These are phyloP conservation scores for Mergus octosetaceus DNA, from an alignment of 2,797 vertebrate species.

Conservation along the genomic window DNA sequence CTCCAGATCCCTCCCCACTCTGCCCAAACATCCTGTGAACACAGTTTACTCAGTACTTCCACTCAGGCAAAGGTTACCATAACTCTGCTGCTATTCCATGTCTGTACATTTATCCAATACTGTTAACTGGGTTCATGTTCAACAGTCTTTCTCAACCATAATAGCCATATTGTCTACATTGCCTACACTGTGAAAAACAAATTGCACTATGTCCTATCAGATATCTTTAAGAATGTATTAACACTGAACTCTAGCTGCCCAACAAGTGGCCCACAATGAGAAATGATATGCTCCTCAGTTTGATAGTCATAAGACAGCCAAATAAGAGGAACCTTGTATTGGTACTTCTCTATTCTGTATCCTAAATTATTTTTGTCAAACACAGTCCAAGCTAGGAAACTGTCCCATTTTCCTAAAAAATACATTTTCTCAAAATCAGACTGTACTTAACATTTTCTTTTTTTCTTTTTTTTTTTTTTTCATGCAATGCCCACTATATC, in stretches of 20 bases:
- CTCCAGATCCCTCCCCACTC: not conserved
- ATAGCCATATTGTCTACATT: not conserved
- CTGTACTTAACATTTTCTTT: not conserved
- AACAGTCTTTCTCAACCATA: not conserved
- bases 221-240: not conserved
- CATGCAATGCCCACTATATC: not conserved
- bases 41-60: not conserved
- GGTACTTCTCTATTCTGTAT: not conserved
- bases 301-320: not conserved
- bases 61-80: not conserved
- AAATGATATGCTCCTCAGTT: not conserved
- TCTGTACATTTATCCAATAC: not conserved
- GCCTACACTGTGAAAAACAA: not conserved
- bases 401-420: not conserved
- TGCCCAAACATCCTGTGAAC: not conserved
- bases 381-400: not conserved
- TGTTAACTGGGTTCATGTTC: not conserved
- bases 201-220: not conserved
- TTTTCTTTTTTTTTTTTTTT: not conserved
- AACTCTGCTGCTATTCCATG: not conserved
- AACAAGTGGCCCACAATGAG: rapidly evolving
- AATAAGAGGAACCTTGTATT: not conserved
- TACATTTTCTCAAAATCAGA: not conserved
- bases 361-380: not conserved
- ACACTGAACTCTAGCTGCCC: not conserved